A percentile compares a stretch with the other conserved stretches of the same genome.
Conservation (phyloP, 1,140 invertebrate genomes). For the Drosophila kepulauana region DNA sequence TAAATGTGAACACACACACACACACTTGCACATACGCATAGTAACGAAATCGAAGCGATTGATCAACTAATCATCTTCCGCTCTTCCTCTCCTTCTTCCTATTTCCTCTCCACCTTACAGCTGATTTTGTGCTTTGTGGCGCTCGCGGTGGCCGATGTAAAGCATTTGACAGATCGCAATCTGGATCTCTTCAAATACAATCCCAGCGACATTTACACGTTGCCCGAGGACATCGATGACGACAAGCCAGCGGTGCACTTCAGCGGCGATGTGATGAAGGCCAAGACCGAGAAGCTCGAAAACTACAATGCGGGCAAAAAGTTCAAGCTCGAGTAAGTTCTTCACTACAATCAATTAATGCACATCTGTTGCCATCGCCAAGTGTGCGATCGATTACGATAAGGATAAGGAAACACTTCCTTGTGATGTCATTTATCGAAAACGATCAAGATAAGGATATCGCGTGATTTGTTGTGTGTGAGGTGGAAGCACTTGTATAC, state of each 20-base stretch:
- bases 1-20: constrained; percentile 14
- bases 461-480: too few species aligned
- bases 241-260: constrained; percentile 80
- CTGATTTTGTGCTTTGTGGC: constrained; percentile 70
- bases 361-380: too few species aligned
- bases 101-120: constrained; percentile 27
- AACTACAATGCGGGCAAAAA: constrained; percentile 79
- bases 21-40: neutral
- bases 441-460: too few species aligned
- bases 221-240: constrained; percentile 84
- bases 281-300: constrained; percentile 76
- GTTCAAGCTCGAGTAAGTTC: constrained; percentile 79
- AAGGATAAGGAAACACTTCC: too few species aligned
- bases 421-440: too few species aligned
- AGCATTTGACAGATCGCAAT: constrained; percentile 78
- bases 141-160: constrained; percentile 70
- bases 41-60: constrained; percentile 14
- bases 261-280: constrained; percentile 80
- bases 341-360: too few species aligned
- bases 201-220: constrained; percentile 77
- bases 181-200: constrained; percentile 82
- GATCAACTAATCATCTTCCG: constrained; percentile 39
- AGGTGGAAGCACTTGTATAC: too few species aligned
- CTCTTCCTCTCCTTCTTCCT: neutral
- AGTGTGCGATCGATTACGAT: too few species aligned